Conservation (phyloP, 2,888 invertebrate genomes). For the Perithous albicinctus region DNA sequence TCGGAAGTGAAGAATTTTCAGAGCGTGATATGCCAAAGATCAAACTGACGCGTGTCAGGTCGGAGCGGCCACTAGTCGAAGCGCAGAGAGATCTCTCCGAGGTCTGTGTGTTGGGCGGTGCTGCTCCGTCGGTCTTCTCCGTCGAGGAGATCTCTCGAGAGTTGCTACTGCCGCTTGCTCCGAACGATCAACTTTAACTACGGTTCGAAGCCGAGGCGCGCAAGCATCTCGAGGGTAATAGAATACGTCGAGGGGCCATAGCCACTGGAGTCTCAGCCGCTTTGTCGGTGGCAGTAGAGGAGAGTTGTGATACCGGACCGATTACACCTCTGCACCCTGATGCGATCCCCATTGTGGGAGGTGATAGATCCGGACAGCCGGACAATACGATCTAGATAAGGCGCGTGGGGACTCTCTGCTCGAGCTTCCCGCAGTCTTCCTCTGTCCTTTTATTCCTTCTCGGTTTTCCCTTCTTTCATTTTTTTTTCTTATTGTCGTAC, state of each 20-base stretch:
- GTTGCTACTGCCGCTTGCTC: slow-evolving; percentile 34
- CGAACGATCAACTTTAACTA: slow-evolving; percentile 66
- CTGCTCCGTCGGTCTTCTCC: slow-evolving; percentile 19
- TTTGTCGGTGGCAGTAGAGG: slow-evolving; percentile 69
- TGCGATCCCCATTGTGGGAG: slow-evolving; percentile 74
- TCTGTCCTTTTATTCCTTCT: slow-evolving; percentile 33
- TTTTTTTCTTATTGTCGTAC: slow-evolving; percentile 13
- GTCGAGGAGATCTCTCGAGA: slow-evolving; percentile 30
- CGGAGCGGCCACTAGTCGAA: slow-evolving; percentile 36
- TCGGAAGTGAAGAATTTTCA: slow-evolving; percentile 13
- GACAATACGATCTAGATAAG: slow-evolving; percentile 77
- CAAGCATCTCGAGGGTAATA: slow-evolving; percentile 63
- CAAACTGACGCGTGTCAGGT: slow-evolving; percentile 49
- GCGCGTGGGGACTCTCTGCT: slow-evolving; percentile 22
- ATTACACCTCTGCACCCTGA: slow-evolving; percentile 68
- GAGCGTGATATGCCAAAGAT: slow-evolving; percentile 26
- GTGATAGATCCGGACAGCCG: slow-evolving; percentile 77
- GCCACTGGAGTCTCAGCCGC: slow-evolving; percentile 44
- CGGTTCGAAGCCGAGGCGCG: slow-evolving; percentile 43
- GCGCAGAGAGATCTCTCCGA: slow-evolving; percentile 7
- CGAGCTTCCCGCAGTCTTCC: slow-evolving; percentile 13
- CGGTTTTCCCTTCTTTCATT: too few relatives aligned
- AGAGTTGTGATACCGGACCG: slow-evolving; percentile 68
- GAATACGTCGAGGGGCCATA: slow-evolving; percentile 67
- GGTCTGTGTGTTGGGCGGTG: slow-evolving; percentile 31